A percentile compares a stretch with the other conserved stretches of the same genome.
Conservation (phyloP, 2,888 invertebrate species). For the Brachypterus glaber region DNA sequence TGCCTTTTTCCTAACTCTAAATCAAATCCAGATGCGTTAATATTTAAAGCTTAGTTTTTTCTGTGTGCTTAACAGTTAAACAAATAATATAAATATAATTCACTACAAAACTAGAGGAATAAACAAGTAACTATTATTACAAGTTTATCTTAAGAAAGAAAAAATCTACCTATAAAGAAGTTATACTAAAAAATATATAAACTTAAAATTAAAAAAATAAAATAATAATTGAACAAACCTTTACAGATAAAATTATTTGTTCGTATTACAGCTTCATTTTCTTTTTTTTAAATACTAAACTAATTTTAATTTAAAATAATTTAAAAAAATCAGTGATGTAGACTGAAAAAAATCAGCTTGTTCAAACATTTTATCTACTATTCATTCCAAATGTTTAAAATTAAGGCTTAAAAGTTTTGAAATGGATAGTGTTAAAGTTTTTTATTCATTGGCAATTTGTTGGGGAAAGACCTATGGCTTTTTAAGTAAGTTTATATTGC, state of each 20-base stretch:
- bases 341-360: no score
- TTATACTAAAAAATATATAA: conserved; percentile 33
- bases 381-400: no score
- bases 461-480: conserved; percentile 22
- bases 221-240: conserved; percentile 18
- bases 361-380: no score
- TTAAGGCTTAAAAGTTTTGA: no score
- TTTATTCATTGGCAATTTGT: conserved; percentile 20
- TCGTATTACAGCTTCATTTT: no score
- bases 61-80: conserved; percentile 30
- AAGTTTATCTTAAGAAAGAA: conserved; percentile 33
- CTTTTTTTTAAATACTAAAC: no score
- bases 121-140: conserved; percentile 35
- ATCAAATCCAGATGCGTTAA: no score
- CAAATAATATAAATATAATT: conserved; percentile 40
- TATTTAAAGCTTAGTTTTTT: no score
- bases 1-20: no score
- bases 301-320: no score
- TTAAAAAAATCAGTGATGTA: no score
- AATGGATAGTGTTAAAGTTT: no score
- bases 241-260: conserved; percentile 15
- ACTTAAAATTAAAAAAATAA: conserved; percentile 30
- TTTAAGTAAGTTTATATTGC: conserved; percentile 12
- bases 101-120: conserved; percentile 33
- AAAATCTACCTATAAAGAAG: conserved; percentile 34